Evolutionary conservation across 1,140 invertebrate species (phyloP), one percentile per base, ranked within the genome.

Genomic region (Araneus ventricosus): DNA sequence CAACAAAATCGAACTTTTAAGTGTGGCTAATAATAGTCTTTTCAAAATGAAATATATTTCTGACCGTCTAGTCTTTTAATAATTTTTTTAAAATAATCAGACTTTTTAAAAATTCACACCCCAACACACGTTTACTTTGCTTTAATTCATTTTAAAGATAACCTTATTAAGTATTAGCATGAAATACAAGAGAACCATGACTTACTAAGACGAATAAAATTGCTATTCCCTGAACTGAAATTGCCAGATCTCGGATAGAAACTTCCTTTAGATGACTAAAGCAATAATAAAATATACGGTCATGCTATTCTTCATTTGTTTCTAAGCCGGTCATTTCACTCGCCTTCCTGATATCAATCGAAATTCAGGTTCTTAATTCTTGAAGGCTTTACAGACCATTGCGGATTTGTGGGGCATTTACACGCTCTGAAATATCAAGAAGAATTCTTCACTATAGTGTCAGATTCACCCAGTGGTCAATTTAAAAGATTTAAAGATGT

Each of bases 271-370:
- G 82, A 39, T 34, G 22, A 52, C 30, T 24, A 30, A 24, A 87
- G n/a, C 17, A 37, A 45, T 61, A 24, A 14, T 20, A 34, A 37
- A 17, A 37, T 2, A 37, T 34, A n/a, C 30, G 2, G 5, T n/a
- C 37, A 14, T 63, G 34, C 27, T 20, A 6, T 37, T 63, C 52
- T 17, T 24, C 45, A 14, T 87, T 61, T 17, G 57, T 39, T 61
- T 87, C 34, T 87, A 87, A 87, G 57, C 80, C n/a, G 30, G 39
- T 6, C 4, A 86, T 86, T n/a, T 59, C n/a, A 7, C 24, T 59
- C 24, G 24, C 59, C 27, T 37, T 61, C 14, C 34, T 61, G 30
- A 61, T 39, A 84, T 61, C 27, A 87, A 34, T 22, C 22, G 41
- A 45, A 61, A 87, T 39, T 27, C 20, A 10, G 27, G 8, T 20